Evolutionary conservation across 2,113 vertebrate species (phyloP), one percentile per base, ranked within the genome.

Genomic region (Alaudala cheleensis): DNA sequence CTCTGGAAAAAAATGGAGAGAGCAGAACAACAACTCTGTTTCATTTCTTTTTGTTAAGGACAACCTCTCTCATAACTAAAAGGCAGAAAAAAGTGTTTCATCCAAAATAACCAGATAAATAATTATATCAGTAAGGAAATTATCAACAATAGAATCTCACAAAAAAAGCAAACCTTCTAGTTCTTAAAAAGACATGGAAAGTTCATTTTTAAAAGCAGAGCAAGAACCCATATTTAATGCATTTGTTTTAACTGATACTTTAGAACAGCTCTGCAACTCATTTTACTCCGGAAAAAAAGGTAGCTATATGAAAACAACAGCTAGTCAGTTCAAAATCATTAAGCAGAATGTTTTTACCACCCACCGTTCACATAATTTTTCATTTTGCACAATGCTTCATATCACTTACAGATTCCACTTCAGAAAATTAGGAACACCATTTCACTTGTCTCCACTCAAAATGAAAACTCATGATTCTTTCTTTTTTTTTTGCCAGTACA

Each of bases 261-360:
- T 69, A 81, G 34, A 86, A 70, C 33, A 82, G 42, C 50, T 93
- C 61, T 40, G 89, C 71, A 92, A 51, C 69, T 86, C 67, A 40
- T 96, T 97, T 94, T 62, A 84, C 66, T 87, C 78, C 84, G 91
- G 65, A 67, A 88, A 74, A 58, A 78, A 88, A 54, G 60, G 50
- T 65, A 90, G 77, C 88, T 71, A 37, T 24, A 72, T 78, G 71
- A 83, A 81, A 97, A 95, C 66, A 96, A 90, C 49, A 96, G 82
- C 67, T 74, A 73, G 74, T 95, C 86, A 78, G 60, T 62, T 96
- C 88, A 97, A 93, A 97, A 86, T 88, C 86, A 90, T 93, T 76
- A 77, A 53, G 86, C 45, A 58, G 86, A 96, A 91, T 5, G 44
- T 69, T 96, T 96, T 86, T 93, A 77, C 88, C 93, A 86, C 77